A percentile compares a stretch with the other conserved stretches of the same genome.
Conservation (phyloP, 2,113 vertebrate species). For the Sander lucioperca region DNA sequence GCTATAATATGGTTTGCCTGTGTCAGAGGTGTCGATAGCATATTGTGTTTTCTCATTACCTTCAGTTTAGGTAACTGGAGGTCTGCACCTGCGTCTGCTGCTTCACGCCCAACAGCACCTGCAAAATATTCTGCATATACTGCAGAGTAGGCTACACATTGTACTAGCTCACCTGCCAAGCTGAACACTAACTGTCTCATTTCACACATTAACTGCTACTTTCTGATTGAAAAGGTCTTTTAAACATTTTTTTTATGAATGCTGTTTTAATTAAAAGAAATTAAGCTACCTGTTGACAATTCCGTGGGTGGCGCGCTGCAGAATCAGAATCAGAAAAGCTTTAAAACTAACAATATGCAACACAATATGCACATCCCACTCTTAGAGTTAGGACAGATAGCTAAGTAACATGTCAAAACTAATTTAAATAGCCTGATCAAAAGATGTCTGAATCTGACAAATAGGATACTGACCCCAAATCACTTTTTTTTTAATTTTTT, state of each 20-base stretch:
- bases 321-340: neutral
- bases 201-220: neutral
- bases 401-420: neutral
- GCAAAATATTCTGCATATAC: neutral
- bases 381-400: slow-evolving; percentile 2
- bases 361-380: slow-evolving; percentile 13
- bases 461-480: neutral
- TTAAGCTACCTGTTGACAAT: slow-evolving; percentile 16
- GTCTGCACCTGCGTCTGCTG: slow-evolving; percentile 29
- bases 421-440: no score
- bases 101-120: slow-evolving; percentile 22
- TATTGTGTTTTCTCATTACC: slow-evolving; percentile 4
- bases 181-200: neutral
- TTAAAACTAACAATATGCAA: slow-evolving; percentile 12
- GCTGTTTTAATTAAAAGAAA: neutral
- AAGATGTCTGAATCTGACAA: no score
- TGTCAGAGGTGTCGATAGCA: neutral
- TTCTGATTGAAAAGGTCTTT: neutral
- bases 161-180: neutral
- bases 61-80: slow-evolving; percentile 1
- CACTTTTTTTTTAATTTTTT: no score
- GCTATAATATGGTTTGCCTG: no score
- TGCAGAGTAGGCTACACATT: neutral
- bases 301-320: slow-evolving; percentile 1
- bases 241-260: neutral